Percentiles rank a stretch among this genome's conserved stretches.
phyloP scores from a whole-genome alignment of 2,888 invertebrate species.

The Colletes collaris region DNA sequence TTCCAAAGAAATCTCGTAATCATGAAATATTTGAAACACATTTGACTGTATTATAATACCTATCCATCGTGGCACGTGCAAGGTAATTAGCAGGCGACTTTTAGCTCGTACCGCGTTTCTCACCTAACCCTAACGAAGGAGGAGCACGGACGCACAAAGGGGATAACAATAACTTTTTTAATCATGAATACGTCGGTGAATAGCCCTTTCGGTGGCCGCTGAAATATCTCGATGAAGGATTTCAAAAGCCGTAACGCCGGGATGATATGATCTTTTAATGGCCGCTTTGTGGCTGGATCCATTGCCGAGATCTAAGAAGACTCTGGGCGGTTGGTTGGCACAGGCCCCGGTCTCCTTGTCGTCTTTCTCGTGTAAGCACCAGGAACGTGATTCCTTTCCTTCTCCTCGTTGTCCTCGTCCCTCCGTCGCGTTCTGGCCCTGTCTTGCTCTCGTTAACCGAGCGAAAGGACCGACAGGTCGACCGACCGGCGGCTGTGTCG shows the following conservation, averaged over 20 bases:
- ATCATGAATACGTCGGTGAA: constrained; percentile 36
- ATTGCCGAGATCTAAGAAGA: constrained; percentile 80
- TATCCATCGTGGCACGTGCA: too few species aligned
- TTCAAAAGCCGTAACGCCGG: constrained; percentile 72
- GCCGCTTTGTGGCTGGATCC: constrained; percentile 82
- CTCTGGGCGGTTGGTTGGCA: constrained; percentile 69
- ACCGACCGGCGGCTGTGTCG: constrained; percentile 82
- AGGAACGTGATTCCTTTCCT: constrained; percentile 72
- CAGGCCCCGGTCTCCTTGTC: constrained; percentile 64
- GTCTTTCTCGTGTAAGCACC: constrained; percentile 74
- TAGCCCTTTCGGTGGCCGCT: constrained; percentile 48
- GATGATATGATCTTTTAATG: constrained; percentile 83
- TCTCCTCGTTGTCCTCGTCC: constrained; percentile 55
- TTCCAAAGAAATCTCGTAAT: too few species aligned
- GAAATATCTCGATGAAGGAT: constrained; percentile 66
- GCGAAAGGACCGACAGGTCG: constrained; percentile 74
- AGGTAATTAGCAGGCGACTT: too few species aligned
- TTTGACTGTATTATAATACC: too few species aligned
- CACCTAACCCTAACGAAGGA: neutral
- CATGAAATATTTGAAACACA: too few species aligned
- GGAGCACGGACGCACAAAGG: neutral
- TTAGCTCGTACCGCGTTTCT: neutral
- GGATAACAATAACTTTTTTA: constrained; percentile 42
- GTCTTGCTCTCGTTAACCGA: constrained; percentile 72
- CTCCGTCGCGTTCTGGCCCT: constrained; percentile 17